Conservation (phyloP, 53 echinoderm and acorn worm genomes). For the Henricia sp. region DNA sequence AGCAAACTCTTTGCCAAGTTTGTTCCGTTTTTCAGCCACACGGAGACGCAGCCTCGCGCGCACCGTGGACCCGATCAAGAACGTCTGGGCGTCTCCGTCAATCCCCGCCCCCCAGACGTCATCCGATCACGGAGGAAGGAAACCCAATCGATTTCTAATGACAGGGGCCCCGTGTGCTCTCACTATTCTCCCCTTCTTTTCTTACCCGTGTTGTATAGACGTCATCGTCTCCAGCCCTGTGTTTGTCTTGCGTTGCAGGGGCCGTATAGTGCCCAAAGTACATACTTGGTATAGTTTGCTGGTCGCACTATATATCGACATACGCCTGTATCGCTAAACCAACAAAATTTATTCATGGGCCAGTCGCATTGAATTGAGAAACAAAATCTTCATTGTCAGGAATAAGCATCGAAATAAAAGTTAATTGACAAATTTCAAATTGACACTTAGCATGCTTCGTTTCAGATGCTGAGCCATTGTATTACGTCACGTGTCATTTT, state of each 20-base stretch:
- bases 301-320: constrained; percentile 48
- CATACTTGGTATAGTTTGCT: constrained; percentile 44
- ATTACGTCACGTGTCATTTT: no score
- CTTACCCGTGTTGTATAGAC: neutral
- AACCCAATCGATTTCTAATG: constrained; percentile 60
- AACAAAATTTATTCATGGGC: neutral
- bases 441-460: no score
- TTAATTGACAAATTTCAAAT: no score
- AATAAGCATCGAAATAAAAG: no score
- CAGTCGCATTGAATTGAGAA: neutral
- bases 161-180: constrained; percentile 45
- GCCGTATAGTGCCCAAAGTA: constrained; percentile 48
- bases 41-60: constrained; percentile 15
- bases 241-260: constrained; percentile 48
- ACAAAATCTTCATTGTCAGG: no score
- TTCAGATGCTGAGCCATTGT: no score
- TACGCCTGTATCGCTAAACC: constrained; percentile 43
- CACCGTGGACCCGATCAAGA: neutral
- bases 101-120: constrained; percentile 41
- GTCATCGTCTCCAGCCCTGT: neutral
- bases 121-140: constrained; percentile 59
- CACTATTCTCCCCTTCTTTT: neutral
- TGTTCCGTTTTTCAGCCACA: constrained; percentile 22
- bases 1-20: no score
- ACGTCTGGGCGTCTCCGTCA: constrained; percentile 20